These are phyloP conservation scores for Noctua fimbriata DNA, from an alignment of 2,888 invertebrate genomes.

Conservation along the genomic window DNA sequence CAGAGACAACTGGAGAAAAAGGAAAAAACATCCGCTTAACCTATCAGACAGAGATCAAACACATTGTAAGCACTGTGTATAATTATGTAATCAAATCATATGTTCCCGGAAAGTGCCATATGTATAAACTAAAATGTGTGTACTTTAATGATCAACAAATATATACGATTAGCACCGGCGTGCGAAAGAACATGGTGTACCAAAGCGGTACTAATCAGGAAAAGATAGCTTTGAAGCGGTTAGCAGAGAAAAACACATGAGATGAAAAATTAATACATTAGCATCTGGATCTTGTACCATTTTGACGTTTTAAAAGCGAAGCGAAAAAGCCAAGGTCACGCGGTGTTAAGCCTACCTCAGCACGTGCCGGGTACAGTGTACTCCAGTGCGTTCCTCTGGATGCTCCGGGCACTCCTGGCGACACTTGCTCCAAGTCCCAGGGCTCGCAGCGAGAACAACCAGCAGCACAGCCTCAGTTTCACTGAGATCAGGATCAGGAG, in stretches of 20 bases:
- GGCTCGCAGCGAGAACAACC: constrained; percentile 68
- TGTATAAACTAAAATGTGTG: constrained; percentile 36
- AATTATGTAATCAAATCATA: constrained; percentile 48
- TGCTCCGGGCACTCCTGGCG: constrained; percentile 64
- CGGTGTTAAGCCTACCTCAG: constrained; percentile 81
- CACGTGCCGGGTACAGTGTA: constrained; percentile 78
- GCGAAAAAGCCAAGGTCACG: constrained; percentile 78
- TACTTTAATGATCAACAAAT: constrained; percentile 58
- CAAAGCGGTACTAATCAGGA: constrained; percentile 58
- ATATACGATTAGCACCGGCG: constrained; percentile 53
- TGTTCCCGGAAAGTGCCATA: constrained; percentile 34
- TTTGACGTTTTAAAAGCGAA: constrained; percentile 69
- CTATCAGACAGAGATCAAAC: constrained; percentile 26
- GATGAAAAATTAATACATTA: constrained; percentile 54
- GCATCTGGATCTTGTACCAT: constrained; percentile 63
- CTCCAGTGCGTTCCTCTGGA: constrained; percentile 72
- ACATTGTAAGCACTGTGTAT: constrained; percentile 12
- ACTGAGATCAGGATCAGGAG: constrained; percentile 78
- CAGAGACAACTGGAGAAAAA: background rate
- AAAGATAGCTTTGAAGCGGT: constrained; percentile 55
- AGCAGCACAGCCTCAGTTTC: constrained; percentile 77
- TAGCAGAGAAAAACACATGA: constrained; percentile 47
- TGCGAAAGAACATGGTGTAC: constrained; percentile 58
- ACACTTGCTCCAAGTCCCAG: constrained; percentile 68
- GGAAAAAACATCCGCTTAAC: background rate